A percentile compares a stretch with the other conserved stretches of the same genome.
phyloP scores from a whole-genome alignment of 35 echinoderm and acorn worm species.

The Lytechinus variegatus region DNA sequence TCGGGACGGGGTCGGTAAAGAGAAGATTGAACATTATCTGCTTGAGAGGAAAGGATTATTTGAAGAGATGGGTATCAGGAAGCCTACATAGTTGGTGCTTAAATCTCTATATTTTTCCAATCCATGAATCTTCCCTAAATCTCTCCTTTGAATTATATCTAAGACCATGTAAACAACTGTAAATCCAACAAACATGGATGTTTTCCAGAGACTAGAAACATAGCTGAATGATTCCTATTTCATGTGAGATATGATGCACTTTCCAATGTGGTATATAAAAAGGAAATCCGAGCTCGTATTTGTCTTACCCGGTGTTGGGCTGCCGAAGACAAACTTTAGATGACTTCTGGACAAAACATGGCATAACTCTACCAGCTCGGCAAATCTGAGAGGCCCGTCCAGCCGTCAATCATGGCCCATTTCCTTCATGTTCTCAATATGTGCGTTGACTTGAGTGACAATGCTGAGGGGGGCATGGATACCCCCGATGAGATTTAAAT shows the following conservation, averaged over 20 bases:
- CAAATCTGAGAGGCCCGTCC: background rate
- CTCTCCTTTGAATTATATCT: background rate
- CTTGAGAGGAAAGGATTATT: background rate
- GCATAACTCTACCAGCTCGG: background rate
- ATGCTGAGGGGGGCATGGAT: background rate
- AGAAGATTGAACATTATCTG: background rate
- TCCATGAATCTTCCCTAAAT: background rate
- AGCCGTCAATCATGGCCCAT: background rate
- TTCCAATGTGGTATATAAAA: background rate
- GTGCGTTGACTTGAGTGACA: background rate
- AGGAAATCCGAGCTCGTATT: background rate
- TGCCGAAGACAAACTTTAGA: constrained; percentile 22
- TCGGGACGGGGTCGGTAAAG: background rate
- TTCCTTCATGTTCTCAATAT: constrained; percentile 4
- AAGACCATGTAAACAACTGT: background rate
- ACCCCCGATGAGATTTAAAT: background rate
- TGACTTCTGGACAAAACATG: constrained; percentile 6
- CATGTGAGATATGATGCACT: constrained; percentile 10
- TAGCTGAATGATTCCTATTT: background rate
- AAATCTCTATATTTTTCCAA: background rate
- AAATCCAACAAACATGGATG: background rate
- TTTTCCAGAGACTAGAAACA: background rate
- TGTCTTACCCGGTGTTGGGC: constrained; percentile 26
- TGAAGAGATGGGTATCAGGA: background rate
- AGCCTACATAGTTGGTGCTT: background rate